Evolutionary conservation across 2,113 vertebrate species (phyloP), one percentile per base, ranked within the genome.

Genomic region (Eublepharis macularius): DNA sequence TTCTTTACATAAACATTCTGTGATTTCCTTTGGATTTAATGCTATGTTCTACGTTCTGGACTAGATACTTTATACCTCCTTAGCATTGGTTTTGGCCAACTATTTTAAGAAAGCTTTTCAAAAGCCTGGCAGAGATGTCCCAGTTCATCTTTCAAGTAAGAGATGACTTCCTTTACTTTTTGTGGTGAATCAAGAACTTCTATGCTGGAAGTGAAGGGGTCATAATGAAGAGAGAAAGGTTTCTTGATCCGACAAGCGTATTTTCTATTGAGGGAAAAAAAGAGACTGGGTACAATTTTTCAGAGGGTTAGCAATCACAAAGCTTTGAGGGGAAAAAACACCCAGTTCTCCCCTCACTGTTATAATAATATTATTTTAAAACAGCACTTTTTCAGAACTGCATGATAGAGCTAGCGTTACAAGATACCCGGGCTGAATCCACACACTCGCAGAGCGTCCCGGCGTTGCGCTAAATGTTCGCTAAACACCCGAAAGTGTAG

Each of bases 181-280:
- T 93, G 86, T n/a, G 95, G 87, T 82, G 94, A 94, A 76, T 96
- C 95, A 86, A 98, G 82, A 34, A 98, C 90, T 47, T 98, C 95
- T 82, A 97, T 5, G 49, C 94, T 96, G 94, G 94, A 96, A 84
- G 96, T 98, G 87, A 97, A 95, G 0, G 97, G 96, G 80, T 97
- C 89, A 0, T 96, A 97, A 77, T 39, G 92, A 12, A 97, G 90
- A 4, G 92, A 93, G 88, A 98, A 97, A 24, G 95, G 90, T 29
- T 96, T 97, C 93, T 96, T 95, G 87, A 97, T 97, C 76, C 92
- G 96, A 60, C 92, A 84, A 1, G 93, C 87, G 0, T 96, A 98
- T 89, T 91, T 96, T 94, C 97, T 98, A 91, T 36, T 32, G 63
- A 78, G 17, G 49, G 66, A 85, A 81, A 72, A 82, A 81, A 69